These are phyloP conservation scores for Slavum lentiscoides DNA, from an alignment of 2,888 invertebrate species.

Conservation along the genomic window DNA sequence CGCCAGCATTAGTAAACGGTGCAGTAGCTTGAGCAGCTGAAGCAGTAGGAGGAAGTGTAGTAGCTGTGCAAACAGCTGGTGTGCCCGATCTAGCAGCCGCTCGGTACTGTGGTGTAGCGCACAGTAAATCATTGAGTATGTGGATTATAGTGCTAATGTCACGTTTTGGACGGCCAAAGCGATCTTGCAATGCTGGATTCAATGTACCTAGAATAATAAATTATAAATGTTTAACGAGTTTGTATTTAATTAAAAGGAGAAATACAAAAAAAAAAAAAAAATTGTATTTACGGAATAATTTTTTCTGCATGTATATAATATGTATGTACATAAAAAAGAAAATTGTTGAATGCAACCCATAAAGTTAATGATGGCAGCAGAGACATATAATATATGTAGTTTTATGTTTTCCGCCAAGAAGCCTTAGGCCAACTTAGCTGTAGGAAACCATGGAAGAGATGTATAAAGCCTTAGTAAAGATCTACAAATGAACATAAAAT, in stretches of 20 bases:
- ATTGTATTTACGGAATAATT: neutral
- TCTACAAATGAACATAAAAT: constrained; percentile 28
- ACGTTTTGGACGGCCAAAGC: constrained; percentile 85
- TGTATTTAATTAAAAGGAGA: neutral
- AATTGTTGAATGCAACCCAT: constrained; percentile 7
- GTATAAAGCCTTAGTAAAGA: constrained; percentile 48
- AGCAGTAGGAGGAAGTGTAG: constrained; percentile 47
- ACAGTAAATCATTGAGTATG: constrained; percentile 89
- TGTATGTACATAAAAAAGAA: neutral
- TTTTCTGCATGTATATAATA: neutral
- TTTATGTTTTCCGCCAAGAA: constrained; percentile 52
- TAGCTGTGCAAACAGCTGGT: constrained; percentile 40
- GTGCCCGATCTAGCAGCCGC: constrained; percentile 51
- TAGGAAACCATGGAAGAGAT: constrained; percentile 52
- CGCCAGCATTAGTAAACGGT: constrained; percentile 21
- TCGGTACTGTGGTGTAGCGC: constrained; percentile 70
- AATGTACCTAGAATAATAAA: constrained; percentile 69
- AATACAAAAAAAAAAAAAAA: neutral
- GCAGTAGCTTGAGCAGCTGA: constrained; percentile 39
- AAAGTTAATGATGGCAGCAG: constrained; percentile 12
- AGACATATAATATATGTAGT: constrained; percentile 17
- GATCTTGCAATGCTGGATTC: constrained; percentile 90
- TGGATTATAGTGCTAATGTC: constrained; percentile 95
- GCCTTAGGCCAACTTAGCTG: constrained; percentile 41
- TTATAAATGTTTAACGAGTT: neutral